A percentile compares a stretch with the other conserved stretches of the same genome.
These are phyloP conservation scores for Sebastiscus tertius DNA, from an alignment of 2,797 vertebrate genomes.

Conservation along the genomic window DNA sequence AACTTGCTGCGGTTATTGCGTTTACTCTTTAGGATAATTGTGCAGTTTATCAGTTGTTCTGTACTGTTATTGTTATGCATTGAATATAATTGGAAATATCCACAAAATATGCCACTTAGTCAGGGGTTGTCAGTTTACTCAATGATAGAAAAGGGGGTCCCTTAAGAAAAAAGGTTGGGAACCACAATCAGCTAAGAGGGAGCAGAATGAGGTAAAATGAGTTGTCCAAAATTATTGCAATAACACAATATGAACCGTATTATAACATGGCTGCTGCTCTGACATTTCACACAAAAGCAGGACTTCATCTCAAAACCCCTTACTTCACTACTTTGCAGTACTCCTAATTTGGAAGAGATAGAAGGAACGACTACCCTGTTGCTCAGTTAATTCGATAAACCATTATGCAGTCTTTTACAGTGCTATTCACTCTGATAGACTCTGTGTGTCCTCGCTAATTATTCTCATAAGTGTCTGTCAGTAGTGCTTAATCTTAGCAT, in stretches of 20 bases:
- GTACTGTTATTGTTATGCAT: too few species aligned
- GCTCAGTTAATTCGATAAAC: slow-evolving; percentile 13
- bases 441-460: slow-evolving; percentile 33
- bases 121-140: accelerated
- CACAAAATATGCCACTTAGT: too few species aligned
- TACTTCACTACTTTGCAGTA: neutral
- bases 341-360: neutral
- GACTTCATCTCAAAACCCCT: neutral
- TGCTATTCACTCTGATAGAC: slow-evolving; percentile 9
- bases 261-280: neutral
- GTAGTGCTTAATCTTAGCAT: slow-evolving; percentile 51
- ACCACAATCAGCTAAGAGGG: too few species aligned
- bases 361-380: neutral
- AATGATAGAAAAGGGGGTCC: too few species aligned
- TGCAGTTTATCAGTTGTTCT: too few species aligned
- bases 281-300: slow-evolving; percentile 4
- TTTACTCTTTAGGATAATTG: too few species aligned
- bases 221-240: slow-evolving; percentile 7
- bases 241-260: neutral
- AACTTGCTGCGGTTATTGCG: accelerated
- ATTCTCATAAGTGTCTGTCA: slow-evolving; percentile 55
- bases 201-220: neutral
- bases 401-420: neutral
- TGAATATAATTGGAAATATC: too few species aligned
- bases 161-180: too few species aligned